Evolutionary conservation across 2,888 invertebrate genomes (phyloP).

Genomic region (Lasioglossum malachurum): DNA sequence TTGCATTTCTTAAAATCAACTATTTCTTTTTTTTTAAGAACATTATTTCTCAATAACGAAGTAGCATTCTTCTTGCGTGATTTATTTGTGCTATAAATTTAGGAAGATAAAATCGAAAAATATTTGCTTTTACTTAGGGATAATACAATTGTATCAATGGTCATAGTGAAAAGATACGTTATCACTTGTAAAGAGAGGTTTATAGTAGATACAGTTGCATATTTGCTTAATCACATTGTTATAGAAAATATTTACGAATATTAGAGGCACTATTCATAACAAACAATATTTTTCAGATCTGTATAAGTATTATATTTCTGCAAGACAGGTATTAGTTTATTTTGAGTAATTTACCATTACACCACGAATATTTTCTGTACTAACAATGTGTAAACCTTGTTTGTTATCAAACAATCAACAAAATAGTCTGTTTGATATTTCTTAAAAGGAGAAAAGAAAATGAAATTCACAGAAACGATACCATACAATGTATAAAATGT

Average conservation of each 20-base stretch:
- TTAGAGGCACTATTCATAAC: slow-evolving; percentile 57
- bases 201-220: slow-evolving; percentile 56
- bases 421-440: slow-evolving; percentile 37
- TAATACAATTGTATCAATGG: slow-evolving; percentile 57
- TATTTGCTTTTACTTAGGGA: slow-evolving; percentile 49
- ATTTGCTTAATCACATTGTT: slow-evolving; percentile 64
- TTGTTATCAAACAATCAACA: slow-evolving; percentile 13
- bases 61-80: slow-evolving; percentile 27
- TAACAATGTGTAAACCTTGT: slow-evolving; percentile 17
- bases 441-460: slow-evolving; percentile 34
- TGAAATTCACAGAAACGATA: slow-evolving; percentile 47
- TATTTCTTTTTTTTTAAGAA: slow-evolving; percentile 6
- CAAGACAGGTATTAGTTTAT: slow-evolving; percentile 17
- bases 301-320: slow-evolving; percentile 40
- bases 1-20: slow-evolving; percentile 22
- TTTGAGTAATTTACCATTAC: slow-evolving; percentile 18
- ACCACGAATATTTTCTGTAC: background rate
- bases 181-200: slow-evolving; percentile 68
- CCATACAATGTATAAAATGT: slow-evolving; percentile 50
- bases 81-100: slow-evolving; percentile 36
- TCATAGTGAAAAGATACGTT: slow-evolving; percentile 59
- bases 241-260: slow-evolving; percentile 59
- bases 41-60: background rate
- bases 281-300: slow-evolving; percentile 31
- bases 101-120: slow-evolving; percentile 20